Base-by-base conservation (phyloP, 2,888 invertebrate species). In the Lumbricus terrestris region DNA sequence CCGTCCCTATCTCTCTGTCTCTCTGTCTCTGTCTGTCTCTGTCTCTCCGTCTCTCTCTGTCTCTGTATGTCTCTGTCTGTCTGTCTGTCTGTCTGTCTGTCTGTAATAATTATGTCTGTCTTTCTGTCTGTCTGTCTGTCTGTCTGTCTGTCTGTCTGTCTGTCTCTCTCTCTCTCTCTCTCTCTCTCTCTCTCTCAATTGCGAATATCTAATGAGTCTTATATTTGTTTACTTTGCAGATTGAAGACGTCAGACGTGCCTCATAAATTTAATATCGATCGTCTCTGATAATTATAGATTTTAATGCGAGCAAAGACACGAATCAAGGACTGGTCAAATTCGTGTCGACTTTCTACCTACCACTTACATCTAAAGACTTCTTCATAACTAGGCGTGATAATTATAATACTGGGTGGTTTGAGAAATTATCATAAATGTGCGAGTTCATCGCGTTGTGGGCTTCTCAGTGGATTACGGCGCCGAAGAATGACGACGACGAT, bases 21-120 rank as follows among this genome's bases (percentile, higher is more conserved):
- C 85, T 88, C 90, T 90, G 89, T 90, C 90, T 88, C 90, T 90
- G 89, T 90, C 90, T 90, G 89, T 90, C 90, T 90, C 90, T 90
- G 89, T 90, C 90, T 90, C 89, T 88, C 89, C 89, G 89, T 89
- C 90, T 90, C 90, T 90, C 88, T 90, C 90, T 90, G 89, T 90
- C 90, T 88, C 89, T 90, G 89, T 89, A 89, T 90, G 89, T 90
- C 90, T 90, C 82, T 6, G 11, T 82, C 82, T 47, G 89, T 90
- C 90, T 88, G 13, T 88, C 85, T 85, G 13, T 88, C 33, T 90
- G 13, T 89, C 40, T 85, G 13, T 88, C 40, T 40, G 40, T 15
- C 40, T 40, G 40, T 11, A 40, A 11, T n/a, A n/a, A n/a, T n/a
- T n/a, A n/a, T n/a, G n/a, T n/a, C n/a, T n/a, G n/a, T n/a, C n/a